A percentile compares a stretch with the other conserved stretches of the same genome.
Conservation (phyloP, 2,113 vertebrate genomes). For the Pelusios castaneus region DNA sequence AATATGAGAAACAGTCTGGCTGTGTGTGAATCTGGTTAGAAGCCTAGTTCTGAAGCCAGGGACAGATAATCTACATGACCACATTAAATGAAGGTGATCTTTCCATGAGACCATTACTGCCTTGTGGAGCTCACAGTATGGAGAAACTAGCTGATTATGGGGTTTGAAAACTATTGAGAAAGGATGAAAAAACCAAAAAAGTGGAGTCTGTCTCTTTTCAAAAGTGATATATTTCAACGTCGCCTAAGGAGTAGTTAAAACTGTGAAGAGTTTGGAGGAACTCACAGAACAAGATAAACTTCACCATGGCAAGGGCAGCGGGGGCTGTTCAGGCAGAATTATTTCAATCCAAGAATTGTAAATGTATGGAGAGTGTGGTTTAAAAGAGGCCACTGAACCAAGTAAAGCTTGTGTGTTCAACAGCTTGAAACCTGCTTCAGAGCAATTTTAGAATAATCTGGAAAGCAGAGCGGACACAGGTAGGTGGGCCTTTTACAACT, state of each 20-base stretch:
- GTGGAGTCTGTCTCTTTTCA: conserved; percentile 19
- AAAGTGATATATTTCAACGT: conserved; percentile 27
- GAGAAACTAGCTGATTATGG: conserved; percentile 5
- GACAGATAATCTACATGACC: background rate
- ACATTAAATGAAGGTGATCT: conserved; percentile 26
- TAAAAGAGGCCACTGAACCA: background rate
- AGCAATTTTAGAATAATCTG: conserved; percentile 41
- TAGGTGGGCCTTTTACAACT: background rate
- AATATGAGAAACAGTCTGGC: background rate
- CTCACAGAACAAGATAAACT: conserved; percentile 24
- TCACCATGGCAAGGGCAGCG: conserved; percentile 39
- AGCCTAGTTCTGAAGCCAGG: background rate
- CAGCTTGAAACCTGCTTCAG: conserved; percentile 19
- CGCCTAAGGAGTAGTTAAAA: conserved; percentile 56
- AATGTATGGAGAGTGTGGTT: background rate
- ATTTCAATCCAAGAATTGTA: background rate
- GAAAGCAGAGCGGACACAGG: background rate
- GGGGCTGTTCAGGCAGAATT: background rate
- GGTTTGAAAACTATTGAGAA: conserved; percentile 36
- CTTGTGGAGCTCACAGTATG: conserved; percentile 21
- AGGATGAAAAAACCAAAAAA: conserved; percentile 24
- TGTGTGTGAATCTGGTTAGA: background rate
- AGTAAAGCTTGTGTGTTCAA: background rate
- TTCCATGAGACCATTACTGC: background rate
- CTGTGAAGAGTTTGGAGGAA: conserved; percentile 50